These are phyloP conservation scores for Dilophus febrilis DNA, from an alignment of 2,888 invertebrate genomes.

Conservation along the genomic window DNA sequence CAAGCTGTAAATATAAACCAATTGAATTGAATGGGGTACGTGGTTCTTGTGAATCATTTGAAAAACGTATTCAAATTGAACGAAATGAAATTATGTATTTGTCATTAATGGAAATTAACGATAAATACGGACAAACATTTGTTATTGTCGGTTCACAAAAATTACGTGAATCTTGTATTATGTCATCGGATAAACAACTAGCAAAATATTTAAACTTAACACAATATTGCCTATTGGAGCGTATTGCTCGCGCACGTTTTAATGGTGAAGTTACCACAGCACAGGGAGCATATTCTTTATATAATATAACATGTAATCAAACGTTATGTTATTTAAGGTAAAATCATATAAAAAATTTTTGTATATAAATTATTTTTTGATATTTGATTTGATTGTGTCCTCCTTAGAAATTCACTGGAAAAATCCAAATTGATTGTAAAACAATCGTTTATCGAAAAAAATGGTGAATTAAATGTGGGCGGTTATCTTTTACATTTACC, in stretches of 20 bases:
- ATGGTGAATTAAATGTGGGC: constrained; percentile 25
- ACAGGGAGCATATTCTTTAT: constrained; percentile 42
- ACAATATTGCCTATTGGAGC: constrained; percentile 56
- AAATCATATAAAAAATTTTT: not conserved
- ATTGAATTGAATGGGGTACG: constrained; percentile 35
- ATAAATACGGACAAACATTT: constrained; percentile 42
- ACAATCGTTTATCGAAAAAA: constrained; percentile 39
- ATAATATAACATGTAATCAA: constrained; percentile 25
- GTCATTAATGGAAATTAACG: constrained; percentile 31
- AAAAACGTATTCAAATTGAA: constrained; percentile 37
- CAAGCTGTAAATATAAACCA: constrained; percentile 42
- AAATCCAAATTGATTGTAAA: constrained; percentile 40
- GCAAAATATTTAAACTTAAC: constrained; percentile 31
- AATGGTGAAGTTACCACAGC: constrained; percentile 54
- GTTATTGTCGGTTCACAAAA: constrained; percentile 54
- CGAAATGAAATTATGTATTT: constrained; percentile 24
- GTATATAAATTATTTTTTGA: constrained; percentile 2
- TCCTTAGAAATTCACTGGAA: constrained; percentile 43
- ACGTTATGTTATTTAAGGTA: constrained; percentile 1
- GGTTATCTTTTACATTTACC: constrained; percentile 41
- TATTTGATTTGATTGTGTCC: constrained; percentile 28
- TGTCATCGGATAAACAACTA: constrained; percentile 33
- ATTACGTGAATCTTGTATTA: constrained; percentile 37
- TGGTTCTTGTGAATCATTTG: constrained; percentile 51
- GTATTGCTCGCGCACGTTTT: constrained; percentile 50